phyloP scores from a whole-genome alignment of 2,797 vertebrate genomes.

The Enteromius fasciolatus region DNA sequence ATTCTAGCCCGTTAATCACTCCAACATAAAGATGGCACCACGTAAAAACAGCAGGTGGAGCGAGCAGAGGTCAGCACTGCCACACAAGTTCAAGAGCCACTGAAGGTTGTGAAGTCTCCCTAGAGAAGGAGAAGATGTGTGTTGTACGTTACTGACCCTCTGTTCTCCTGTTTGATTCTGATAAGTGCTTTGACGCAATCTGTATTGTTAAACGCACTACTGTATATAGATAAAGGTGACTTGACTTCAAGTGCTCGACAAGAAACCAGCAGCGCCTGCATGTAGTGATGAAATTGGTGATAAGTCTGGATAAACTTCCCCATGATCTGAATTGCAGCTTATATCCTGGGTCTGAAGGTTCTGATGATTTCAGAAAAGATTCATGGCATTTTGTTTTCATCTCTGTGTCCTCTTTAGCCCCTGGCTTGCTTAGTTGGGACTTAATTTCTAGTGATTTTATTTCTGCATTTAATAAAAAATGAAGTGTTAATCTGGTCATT shows the following conservation, averaged over 20 bases:
- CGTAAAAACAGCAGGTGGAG: slow-evolving; percentile 9
- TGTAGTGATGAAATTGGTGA: background rate
- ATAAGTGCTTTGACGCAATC: no score
- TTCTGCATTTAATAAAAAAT: no score
- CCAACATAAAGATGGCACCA: slow-evolving; percentile 23
- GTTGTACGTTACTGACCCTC: no score
- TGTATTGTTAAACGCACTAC: no score
- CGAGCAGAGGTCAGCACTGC: background rate
- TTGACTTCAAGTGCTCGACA: background rate
- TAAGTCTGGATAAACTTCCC: background rate
- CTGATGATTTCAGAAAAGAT: background rate
- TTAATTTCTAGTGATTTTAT: no score
- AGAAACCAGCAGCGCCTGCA: background rate
- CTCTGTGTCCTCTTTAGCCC: no score
- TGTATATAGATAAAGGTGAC: no score
- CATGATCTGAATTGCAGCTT: background rate
- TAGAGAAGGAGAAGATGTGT: background rate
- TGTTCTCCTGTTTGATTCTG: no score
- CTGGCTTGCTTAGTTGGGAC: no score
- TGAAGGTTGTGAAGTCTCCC: background rate
- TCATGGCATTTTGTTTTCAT: background rate
- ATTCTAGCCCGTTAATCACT: slow-evolving; percentile 30
- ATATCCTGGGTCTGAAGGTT: background rate
- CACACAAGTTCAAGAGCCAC: background rate
- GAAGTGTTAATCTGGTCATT: no score